Conservation (phyloP, 2,797 vertebrate species). For the Gastrophryne carolinensis region DNA sequence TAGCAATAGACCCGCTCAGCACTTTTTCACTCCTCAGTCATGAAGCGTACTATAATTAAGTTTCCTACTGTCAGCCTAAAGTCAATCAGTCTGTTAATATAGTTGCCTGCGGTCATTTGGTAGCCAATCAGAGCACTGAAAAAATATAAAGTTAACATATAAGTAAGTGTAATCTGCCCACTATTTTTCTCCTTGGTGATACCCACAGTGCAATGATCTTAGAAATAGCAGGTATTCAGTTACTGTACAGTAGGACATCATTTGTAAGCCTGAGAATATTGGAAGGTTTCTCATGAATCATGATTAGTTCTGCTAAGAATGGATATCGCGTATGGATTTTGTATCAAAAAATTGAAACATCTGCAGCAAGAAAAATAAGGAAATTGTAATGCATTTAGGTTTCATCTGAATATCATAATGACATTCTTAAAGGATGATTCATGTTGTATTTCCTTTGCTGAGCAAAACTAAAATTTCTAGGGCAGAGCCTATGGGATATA, state of each 20-base stretch:
- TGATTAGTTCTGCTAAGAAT: constrained; percentile 27
- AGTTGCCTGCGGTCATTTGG: not conserved
- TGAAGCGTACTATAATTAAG: no score
- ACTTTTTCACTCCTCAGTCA: no score
- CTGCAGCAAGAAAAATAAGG: constrained; percentile 17
- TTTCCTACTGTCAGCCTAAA: not conserved
- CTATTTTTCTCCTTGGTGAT: not conserved
- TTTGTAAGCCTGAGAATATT: not conserved
- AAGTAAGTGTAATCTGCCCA: not conserved
- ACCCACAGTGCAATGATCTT: not conserved
- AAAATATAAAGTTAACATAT: not conserved
- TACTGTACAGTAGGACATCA: not conserved
- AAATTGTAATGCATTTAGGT: constrained; percentile 25
- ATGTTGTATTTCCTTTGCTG: constrained; percentile 34
- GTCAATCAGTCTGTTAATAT: not conserved
- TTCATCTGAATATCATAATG: constrained; percentile 30
- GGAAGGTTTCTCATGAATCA: constrained; percentile 9
- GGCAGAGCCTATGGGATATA: not conserved
- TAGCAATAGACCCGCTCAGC: no score
- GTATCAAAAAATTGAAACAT: not conserved
- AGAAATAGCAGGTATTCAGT: not conserved
- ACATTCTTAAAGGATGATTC: not conserved
- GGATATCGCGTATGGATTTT: not conserved
- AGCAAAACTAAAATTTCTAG: constrained; percentile 12
- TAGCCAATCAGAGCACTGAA: not conserved